Base-by-base conservation (phyloP, 2,888 invertebrate genomes). In the Fragum fragum region DNA sequence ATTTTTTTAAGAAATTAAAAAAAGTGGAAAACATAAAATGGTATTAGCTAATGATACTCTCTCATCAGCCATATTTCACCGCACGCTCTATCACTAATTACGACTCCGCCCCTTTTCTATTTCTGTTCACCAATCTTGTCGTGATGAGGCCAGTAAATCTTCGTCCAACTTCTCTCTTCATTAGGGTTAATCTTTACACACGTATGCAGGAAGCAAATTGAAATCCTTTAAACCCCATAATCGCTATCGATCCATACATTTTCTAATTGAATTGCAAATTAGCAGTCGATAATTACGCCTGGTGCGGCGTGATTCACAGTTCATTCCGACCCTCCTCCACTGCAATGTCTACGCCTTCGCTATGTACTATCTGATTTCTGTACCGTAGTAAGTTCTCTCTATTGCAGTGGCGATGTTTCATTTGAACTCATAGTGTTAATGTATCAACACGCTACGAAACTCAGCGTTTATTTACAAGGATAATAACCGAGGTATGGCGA, bases 181-280 rank as follows among this genome's bases (percentile, higher is more conserved):
- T 76, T 75, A 78, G 53, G 53, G 73, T 39, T 80, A 80, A 80
- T 80, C 76, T 68, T 53, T 68, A 53, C 76, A 76, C 80, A 80
- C 76, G 76, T 80, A 76, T 80, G 76, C 80, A 76, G 52, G 76
- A 76, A 61, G 78, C 78, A 78, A 79, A 79, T 75, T 76, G 78
- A 82, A 79, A 79, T 66, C 82, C 74, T 78, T 82, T 78, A 73
- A 82, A 76, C 73, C 70, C 66, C 47, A 55, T 79, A 76, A 82
- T 82, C 73, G 73, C 70, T 76, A 82, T 82, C 61, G 82, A 82
- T 82, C 76, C 53, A 52, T 16, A 36, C 72, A 75, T 47, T 72
- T 72, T 70, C 82, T 75, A 82, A 79, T 82, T 82, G 82, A 82
- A 82, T 82, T 79, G 82, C 82, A 82, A 82, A 82, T 82, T 82